These are phyloP conservation scores for Murina feae DNA, from an alignment of 2,113 vertebrate genomes.

Conservation along the genomic window DNA sequence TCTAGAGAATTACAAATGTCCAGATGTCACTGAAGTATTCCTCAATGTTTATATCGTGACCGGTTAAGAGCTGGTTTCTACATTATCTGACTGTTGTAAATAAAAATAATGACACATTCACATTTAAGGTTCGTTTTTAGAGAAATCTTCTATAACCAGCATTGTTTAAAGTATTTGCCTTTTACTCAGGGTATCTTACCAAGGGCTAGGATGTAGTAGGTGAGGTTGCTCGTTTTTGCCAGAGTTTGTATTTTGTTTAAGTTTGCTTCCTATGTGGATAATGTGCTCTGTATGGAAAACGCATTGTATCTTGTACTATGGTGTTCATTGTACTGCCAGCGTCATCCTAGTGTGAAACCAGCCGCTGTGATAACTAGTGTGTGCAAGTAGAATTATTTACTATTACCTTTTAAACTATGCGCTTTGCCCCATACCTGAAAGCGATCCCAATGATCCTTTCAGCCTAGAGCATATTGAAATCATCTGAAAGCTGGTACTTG, in stretches of 20 bases:
- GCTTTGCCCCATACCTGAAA: conserved; percentile 13
- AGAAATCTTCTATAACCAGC: conserved; percentile 31
- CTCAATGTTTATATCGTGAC: conserved; percentile 62
- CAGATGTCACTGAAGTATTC: conserved; percentile 34
- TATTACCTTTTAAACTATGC: neutral
- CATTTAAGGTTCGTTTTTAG: conserved; percentile 49
- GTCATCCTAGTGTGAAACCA: neutral
- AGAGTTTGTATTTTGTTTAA: conserved; percentile 49
- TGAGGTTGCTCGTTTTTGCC: neutral
- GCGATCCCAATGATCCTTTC: conserved; percentile 4
- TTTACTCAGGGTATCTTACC: conserved; percentile 67
- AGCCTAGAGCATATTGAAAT: conserved; percentile 5
- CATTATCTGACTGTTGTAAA: conserved; percentile 56
- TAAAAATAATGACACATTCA: conserved; percentile 25
- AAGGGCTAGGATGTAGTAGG: conserved; percentile 54
- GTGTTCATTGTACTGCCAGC: conserved; percentile 35
- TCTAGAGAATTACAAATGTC: conserved; percentile 37
- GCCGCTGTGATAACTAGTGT: neutral
- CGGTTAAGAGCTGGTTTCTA: conserved; percentile 46
- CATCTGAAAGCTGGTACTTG: conserved; percentile 37
- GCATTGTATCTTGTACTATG: conserved; percentile 29
- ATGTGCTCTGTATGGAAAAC: conserved; percentile 51
- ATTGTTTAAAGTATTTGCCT: conserved; percentile 48
- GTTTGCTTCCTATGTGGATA: conserved; percentile 28
- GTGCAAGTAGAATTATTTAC: neutral